A percentile compares a stretch with the other conserved stretches of the same genome.
phyloP scores from a whole-genome alignment of 2,113 vertebrate species.

The Ancistrus triradiatus region DNA sequence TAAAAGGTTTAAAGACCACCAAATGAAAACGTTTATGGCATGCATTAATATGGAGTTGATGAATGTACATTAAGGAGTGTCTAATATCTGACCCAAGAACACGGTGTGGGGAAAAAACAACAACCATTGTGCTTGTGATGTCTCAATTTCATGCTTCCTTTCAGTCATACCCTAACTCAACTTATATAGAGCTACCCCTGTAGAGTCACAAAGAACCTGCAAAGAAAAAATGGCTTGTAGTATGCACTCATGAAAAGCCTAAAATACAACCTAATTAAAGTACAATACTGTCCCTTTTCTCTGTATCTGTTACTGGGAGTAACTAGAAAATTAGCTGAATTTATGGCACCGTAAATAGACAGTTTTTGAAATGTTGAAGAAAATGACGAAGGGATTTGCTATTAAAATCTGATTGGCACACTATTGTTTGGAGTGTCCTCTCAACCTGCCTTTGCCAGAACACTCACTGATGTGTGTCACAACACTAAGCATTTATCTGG shows the following conservation, averaged over 20 bases:
- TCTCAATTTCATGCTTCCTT: no score
- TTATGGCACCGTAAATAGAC: background rate
- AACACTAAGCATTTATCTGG: background rate
- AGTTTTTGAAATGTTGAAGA: conserved; percentile 13
- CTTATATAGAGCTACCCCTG: background rate
- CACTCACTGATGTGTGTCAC: conserved; percentile 13
- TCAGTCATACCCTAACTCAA: background rate
- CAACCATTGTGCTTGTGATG: no score
- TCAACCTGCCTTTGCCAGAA: conserved; percentile 15
- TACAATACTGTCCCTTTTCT: background rate
- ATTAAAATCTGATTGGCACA: conserved; percentile 22
- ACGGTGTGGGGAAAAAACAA: no score
- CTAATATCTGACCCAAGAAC: no score
- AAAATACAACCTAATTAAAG: conserved; percentile 12
- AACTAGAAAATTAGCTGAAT: conserved; percentile 29
- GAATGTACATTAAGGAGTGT: no score
- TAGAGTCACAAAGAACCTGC: background rate
- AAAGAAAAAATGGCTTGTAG: background rate
- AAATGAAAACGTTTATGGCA: no score
- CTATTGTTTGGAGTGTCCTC: conserved; percentile 3
- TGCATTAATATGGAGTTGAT: no score
- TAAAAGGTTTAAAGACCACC: no score
- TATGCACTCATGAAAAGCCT: background rate
- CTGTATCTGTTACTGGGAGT: conserved; percentile 1
- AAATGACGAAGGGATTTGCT: background rate